Percentiles rank a stretch among this genome's conserved stretches.
Evolutionary conservation across 2,113 vertebrate species (phyloP).

Genomic region (Periophthalmodon schlosseri): DNA sequence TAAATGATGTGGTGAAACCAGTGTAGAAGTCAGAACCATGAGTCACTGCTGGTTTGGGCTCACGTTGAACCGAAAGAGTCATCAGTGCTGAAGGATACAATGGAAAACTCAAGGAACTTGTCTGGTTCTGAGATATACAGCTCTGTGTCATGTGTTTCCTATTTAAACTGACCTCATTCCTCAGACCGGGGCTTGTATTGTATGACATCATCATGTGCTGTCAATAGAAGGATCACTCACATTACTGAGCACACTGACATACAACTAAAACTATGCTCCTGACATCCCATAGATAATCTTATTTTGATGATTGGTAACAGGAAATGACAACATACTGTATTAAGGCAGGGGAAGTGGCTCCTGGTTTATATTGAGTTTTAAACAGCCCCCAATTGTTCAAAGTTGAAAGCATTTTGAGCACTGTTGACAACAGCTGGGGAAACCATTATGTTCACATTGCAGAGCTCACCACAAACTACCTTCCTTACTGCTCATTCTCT

Average conservation of each 20-base stretch:
- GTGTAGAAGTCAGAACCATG: neutral
- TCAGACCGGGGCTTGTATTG: constrained; percentile 35
- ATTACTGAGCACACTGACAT: neutral
- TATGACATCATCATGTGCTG: constrained; percentile 63
- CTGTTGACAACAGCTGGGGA: neutral
- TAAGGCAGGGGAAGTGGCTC: neutral
- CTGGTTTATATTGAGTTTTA: neutral
- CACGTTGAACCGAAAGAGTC: constrained; percentile 5
- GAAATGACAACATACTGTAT: neutral
- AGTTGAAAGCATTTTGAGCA: neutral
- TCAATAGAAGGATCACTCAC: constrained; percentile 37
- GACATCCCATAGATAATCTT: constrained; percentile 29
- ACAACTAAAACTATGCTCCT: constrained; percentile 1
- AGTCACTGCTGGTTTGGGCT: neutral
- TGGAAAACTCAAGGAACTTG: neutral
- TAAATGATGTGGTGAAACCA: constrained; percentile 10
- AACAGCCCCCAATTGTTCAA: neutral
- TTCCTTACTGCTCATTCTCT: neutral
- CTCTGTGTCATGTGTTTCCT: constrained; percentile 54
- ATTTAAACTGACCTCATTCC: constrained; percentile 71
- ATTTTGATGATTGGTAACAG: constrained; percentile 26
- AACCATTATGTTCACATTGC: neutral
- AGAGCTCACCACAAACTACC: neutral
- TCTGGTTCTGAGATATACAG: neutral
- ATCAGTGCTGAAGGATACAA: neutral